These are phyloP conservation scores for Ophion slaviceki DNA, from an alignment of 2,888 invertebrate species.

Conservation along the genomic window DNA sequence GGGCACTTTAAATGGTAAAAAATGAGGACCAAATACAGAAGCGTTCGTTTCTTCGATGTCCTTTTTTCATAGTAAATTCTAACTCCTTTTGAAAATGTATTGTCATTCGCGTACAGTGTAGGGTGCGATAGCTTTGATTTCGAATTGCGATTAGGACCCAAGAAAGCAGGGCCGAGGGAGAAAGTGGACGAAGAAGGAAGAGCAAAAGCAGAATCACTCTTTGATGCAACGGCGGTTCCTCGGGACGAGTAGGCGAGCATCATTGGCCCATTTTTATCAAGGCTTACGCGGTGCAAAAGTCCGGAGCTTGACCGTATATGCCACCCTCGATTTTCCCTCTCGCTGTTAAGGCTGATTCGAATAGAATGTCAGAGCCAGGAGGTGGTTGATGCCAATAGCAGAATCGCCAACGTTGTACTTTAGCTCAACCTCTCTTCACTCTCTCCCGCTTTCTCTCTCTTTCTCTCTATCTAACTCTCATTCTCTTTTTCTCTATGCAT, in stretches of 20 bases:
- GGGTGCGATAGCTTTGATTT: too few relatives aligned
- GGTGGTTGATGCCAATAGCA: conserved; percentile 64
- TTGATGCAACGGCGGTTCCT: background rate
- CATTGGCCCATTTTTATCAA: conserved; percentile 3
- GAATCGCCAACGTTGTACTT: conserved; percentile 36
- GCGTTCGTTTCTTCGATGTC: too few relatives aligned
- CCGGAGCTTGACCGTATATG: conserved; percentile 8
- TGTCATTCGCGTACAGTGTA: too few relatives aligned
- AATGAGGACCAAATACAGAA: too few relatives aligned
- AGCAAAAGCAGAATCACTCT: background rate
- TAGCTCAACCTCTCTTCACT: background rate
- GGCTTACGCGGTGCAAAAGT: conserved; percentile 20
- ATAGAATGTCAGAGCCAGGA: conserved; percentile 65
- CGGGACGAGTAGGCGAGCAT: background rate
- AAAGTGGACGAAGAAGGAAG: background rate
- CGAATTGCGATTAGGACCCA: too few relatives aligned
- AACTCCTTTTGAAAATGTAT: too few relatives aligned
- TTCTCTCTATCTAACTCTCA: background rate
- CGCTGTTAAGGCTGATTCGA: conserved; percentile 57
- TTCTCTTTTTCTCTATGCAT: conserved; percentile 24
- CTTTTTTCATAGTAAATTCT: too few relatives aligned
- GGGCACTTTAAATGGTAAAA: too few relatives aligned
- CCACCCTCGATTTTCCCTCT: conserved; percentile 44
- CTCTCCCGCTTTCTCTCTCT: conserved; percentile 9
- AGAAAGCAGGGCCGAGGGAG: background rate